phyloP scores from a whole-genome alignment of 1,140 invertebrate genomes.

The Hycleus phaleratus region DNA sequence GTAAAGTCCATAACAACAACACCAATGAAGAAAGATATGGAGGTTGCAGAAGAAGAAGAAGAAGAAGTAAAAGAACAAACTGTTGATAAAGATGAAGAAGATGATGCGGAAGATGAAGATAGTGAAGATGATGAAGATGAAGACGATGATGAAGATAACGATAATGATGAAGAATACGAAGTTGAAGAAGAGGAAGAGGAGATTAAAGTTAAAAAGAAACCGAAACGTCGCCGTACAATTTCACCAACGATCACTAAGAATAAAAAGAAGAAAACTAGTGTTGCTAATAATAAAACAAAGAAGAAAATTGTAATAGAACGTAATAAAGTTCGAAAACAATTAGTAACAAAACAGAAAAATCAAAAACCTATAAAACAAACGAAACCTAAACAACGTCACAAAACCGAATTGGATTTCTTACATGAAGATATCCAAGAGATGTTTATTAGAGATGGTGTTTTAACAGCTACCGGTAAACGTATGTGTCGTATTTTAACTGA shows the following conservation, averaged over 20 bases:
- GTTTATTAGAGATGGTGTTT: conserved; percentile 55
- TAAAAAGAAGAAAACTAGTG: conserved; percentile 1
- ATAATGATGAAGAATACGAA: conserved; percentile 6
- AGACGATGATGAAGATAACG: conserved; percentile 12
- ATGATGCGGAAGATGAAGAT: conserved; percentile 19
- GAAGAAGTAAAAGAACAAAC: conserved; percentile 9
- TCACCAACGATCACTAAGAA: background rate
- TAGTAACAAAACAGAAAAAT: conserved; percentile 15
- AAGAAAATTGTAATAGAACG: background rate
- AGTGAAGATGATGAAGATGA: conserved; percentile 22
- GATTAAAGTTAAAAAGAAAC: conserved; percentile 1
- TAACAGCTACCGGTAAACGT: conserved; percentile 47
- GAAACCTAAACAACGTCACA: conserved; percentile 19
- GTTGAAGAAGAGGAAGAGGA: background rate
- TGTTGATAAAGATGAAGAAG: conserved; percentile 10
- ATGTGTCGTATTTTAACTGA: conserved; percentile 43
- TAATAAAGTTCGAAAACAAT: background rate
- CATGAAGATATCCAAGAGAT: conserved; percentile 61
- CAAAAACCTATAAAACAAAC: conserved; percentile 24
- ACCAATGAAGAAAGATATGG: background rate
- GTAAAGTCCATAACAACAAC: background rate
- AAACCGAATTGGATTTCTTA: conserved; percentile 49
- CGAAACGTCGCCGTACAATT: background rate
- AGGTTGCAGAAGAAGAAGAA: background rate
- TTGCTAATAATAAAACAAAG: background rate